A percentile compares a stretch with the other conserved stretches of the same genome.
These are phyloP conservation scores for Triplophysa dalaica DNA, from an alignment of 2,113 vertebrate species.

Conservation along the genomic window DNA sequence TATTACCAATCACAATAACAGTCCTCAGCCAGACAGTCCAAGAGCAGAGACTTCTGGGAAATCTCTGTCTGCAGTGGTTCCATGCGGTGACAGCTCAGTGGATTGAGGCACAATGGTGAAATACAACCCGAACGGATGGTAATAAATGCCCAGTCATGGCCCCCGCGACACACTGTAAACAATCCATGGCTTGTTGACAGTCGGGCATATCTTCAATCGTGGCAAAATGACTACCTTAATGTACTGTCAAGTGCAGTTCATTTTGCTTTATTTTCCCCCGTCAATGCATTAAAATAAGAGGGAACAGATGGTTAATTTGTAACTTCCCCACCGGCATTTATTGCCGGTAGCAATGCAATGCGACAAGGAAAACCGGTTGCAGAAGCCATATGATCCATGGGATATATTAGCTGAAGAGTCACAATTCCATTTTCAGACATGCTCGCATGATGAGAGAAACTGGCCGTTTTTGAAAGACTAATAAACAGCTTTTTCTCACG, in stretches of 20 bases:
- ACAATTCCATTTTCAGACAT: background rate
- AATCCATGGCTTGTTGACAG: slow-evolving; percentile 67
- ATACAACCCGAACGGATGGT: slow-evolving; percentile 69
- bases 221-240: slow-evolving; percentile 67
- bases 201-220: slow-evolving; percentile 67
- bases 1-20: background rate
- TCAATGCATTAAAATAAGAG: slow-evolving; percentile 63
- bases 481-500: background rate
- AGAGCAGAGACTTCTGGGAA: slow-evolving; percentile 37
- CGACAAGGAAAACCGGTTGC: background rate
- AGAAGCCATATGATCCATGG: background rate
- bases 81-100: slow-evolving; percentile 54
- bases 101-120: slow-evolving; percentile 70
- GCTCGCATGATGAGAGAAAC: slow-evolving; percentile 7
- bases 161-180: slow-evolving; percentile 71
- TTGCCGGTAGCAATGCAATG: slow-evolving; percentile 36
- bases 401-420: background rate
- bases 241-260: slow-evolving; percentile 68
- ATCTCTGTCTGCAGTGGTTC: slow-evolving; percentile 29
- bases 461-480: background rate
- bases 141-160: slow-evolving; percentile 69
- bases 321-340: slow-evolving; percentile 25
- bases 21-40: background rate
- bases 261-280: slow-evolving; percentile 65
- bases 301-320: slow-evolving; percentile 44